Evolutionary conservation across 2,888 invertebrate genomes (phyloP), one percentile per base, ranked within the genome.

Genomic region (Dione vanillae): DNA sequence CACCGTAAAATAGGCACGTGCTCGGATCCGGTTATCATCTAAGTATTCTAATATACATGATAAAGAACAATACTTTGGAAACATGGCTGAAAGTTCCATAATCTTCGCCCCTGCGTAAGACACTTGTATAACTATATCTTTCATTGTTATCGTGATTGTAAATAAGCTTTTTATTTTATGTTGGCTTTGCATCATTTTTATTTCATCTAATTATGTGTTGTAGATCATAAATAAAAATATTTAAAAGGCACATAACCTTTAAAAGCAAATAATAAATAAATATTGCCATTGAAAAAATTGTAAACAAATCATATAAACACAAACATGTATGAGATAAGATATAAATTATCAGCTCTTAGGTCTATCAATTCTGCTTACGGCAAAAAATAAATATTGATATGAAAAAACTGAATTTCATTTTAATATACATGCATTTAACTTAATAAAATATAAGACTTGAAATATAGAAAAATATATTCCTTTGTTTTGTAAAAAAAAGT

Each of bases 71-170:
- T 78, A 78, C 77, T 65, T 73, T 73, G 74, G 77, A 80, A 79
- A 79, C 68, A 91, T 92, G 90, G 88, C 87, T 78, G 75, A 86
- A 71, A 83, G 82, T 78, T 84, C 88, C 70, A 78, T 92, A 77
- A 84, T 89, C 84, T 84, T 88, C 84, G 81, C 86, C 43, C 90
- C 88, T 74, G 85, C 86, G 92, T 92, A 92, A 92, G 92, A 87
- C 78, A 78, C 84, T 79, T 75, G 35, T 37, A 74, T 77, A 74
- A 77, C 73, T 81, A 76, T 61, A 76, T 78, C 74, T 73, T 82
- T 81, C 80, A 79, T 45, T 78, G 82, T 86, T 76, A 80, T 72
- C 81, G 84, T 86, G 81, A 77, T 77, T 85, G 83, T 82, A 78
- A 69, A 74, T 74, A 75, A 75, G 81, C 81, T 81, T 72, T 74